phyloP scores from a whole-genome alignment of 2,113 vertebrate species.

The Triplophysa rosa region DNA sequence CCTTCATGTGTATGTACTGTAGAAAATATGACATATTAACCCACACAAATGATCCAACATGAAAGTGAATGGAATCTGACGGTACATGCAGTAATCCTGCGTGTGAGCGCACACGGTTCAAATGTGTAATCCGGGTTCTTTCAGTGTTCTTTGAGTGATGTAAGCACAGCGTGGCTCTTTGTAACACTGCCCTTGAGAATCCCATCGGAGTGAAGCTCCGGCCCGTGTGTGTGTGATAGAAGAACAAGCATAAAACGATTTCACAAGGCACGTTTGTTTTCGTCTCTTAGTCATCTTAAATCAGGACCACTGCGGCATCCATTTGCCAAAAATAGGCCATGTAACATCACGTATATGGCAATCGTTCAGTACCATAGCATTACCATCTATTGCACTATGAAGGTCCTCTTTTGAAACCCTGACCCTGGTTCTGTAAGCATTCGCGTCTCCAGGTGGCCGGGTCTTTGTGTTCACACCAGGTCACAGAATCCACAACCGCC shows the following conservation, averaged over 20 bases:
- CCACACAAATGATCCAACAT: not conserved
- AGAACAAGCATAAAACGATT: slow-evolving; percentile 8
- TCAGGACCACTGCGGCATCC: not conserved
- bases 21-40: not conserved
- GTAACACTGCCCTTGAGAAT: slow-evolving; percentile 65
- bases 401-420: not conserved
- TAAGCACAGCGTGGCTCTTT: slow-evolving; percentile 67
- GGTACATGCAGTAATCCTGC: slow-evolving; percentile 40
- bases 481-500: slow-evolving; percentile 51
- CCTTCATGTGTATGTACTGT: too few relatives aligned
- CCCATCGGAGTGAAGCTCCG: slow-evolving; percentile 11
- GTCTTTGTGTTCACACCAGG: slow-evolving; percentile 32
- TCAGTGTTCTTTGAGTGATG: slow-evolving; percentile 69
- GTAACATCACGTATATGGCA: not conserved
- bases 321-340: not conserved
- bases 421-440: not conserved
- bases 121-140: slow-evolving; percentile 66
- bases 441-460: slow-evolving; percentile 42
- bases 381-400: too few relatives aligned
- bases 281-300: slow-evolving; percentile 27
- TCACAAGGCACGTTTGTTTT: not conserved
- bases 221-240: not conserved
- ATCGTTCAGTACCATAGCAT: too few relatives aligned
- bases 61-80: slow-evolving; percentile 42
- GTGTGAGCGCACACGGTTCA: slow-evolving; percentile 59